phyloP scores from a whole-genome alignment of 2,888 invertebrate species.

The Dolichopus griseipennis region DNA sequence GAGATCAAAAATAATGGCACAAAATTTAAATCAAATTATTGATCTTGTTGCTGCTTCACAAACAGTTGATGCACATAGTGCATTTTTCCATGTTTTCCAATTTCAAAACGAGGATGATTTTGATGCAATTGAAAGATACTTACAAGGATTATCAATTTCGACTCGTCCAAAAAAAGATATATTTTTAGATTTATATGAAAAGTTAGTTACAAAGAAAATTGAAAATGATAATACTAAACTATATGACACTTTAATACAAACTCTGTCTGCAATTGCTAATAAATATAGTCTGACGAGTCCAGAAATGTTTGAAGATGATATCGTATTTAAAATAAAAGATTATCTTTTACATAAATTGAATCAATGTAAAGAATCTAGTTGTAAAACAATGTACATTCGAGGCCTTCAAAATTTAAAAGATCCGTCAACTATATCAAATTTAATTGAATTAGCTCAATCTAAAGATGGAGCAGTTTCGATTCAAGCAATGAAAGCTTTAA shows the following conservation, averaged over 20 bases:
- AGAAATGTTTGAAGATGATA: constrained; percentile 25
- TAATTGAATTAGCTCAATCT: constrained; percentile 49
- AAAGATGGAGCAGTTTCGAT: constrained; percentile 50
- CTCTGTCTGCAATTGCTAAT: constrained; percentile 54
- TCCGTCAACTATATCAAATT: constrained; percentile 49
- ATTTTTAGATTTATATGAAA: constrained; percentile 36
- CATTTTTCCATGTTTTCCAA: constrained; percentile 56
- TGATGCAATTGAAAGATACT: constrained; percentile 60
- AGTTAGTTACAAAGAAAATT: constrained; percentile 36
- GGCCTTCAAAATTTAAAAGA: constrained; percentile 62
- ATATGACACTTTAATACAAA: constrained; percentile 57
- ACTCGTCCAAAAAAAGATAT: constrained; percentile 53
- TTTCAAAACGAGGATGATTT: constrained; percentile 45
- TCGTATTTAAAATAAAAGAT: constrained; percentile 33
- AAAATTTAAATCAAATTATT: constrained; percentile 51
- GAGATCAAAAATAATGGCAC: constrained; percentile 22
- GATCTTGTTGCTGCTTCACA: constrained; percentile 64
- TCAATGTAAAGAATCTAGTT: constrained; percentile 49
- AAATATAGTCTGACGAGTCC: constrained; percentile 38
- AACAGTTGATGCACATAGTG: constrained; percentile 57
- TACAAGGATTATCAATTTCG: constrained; percentile 62
- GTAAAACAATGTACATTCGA: constrained; percentile 53
- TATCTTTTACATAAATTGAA: constrained; percentile 40
- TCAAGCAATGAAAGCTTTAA: constrained; percentile 60
- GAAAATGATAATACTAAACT: constrained; percentile 52